These are phyloP conservation scores for Trachelus iudaicus DNA, from an alignment of 2,888 invertebrate species.

Conservation along the genomic window DNA sequence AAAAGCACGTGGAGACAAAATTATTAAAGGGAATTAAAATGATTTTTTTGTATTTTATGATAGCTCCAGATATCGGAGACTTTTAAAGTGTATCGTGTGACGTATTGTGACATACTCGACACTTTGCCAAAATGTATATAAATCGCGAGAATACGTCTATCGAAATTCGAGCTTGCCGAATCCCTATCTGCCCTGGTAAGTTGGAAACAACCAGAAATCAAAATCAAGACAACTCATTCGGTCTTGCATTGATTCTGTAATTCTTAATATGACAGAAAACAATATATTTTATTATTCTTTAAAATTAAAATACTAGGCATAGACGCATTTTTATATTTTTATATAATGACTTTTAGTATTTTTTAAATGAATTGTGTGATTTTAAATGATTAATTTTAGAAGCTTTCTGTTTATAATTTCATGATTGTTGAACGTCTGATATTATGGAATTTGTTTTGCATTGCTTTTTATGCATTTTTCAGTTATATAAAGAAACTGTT, in stretches of 20 bases:
- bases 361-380: neutral
- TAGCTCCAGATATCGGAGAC: slow-evolving; percentile 49
- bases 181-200: slow-evolving; percentile 15
- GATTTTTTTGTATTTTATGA: slow-evolving; percentile 39
- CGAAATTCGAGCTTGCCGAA: neutral
- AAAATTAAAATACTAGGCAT: neutral
- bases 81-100: slow-evolving; percentile 47
- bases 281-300: neutral
- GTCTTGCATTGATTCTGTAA: neutral
- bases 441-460: neutral
- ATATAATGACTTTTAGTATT: neutral
- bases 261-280: neutral
- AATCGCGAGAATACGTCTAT: slow-evolving; percentile 10
- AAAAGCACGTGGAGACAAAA: neutral
- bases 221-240: neutral
- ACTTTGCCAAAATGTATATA: slow-evolving; percentile 22
- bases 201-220: neutral
- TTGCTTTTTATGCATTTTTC: neutral
- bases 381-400: neutral
- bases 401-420: neutral
- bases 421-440: too few species aligned
- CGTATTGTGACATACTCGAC: slow-evolving; percentile 23
- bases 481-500: neutral
- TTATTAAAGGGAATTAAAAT: neutral
- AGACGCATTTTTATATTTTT: neutral